Evolutionary conservation across 1,140 invertebrate species (phyloP).

Genomic region (Cherax destructor): DNA sequence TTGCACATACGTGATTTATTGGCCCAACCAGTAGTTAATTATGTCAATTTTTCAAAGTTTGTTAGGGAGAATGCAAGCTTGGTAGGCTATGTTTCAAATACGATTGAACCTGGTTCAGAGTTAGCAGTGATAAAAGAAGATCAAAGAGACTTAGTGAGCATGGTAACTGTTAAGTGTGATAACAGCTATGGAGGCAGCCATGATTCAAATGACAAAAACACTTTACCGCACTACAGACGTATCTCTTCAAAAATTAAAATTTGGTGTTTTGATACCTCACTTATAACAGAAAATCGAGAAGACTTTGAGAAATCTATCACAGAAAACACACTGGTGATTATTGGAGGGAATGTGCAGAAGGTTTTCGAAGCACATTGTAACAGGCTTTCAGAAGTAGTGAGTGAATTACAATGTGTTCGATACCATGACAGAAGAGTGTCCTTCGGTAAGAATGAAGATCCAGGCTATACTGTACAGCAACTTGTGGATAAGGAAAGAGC

Average conservation of each 20-base stretch:
- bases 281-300: not conserved
- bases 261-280: conserved; percentile 9
- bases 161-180: not conserved
- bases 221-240: not conserved
- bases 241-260: not conserved
- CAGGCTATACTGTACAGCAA: not conserved
- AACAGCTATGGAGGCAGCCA: too few relatives aligned
- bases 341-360: not conserved
- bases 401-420: not conserved
- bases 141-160: not conserved
- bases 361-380: conserved; percentile 8
- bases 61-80: not conserved
- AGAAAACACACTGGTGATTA: not conserved
- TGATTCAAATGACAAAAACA: too few relatives aligned
- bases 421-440: not conserved
- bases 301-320: too few relatives aligned
- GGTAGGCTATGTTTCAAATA: not conserved
- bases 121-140: not conserved
- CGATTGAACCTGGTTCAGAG: not conserved
- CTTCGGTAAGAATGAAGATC: too few relatives aligned
- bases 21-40: not conserved
- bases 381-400: conserved; percentile 6
- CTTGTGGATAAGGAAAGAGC: conserved; percentile 5
- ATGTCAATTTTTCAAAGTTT: not conserved
- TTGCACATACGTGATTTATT: too few relatives aligned